A percentile compares a stretch with the other conserved stretches of the same genome.
Evolutionary conservation across 2,888 invertebrate genomes (phyloP).

Genomic region (Pseudanteris insignis): DNA sequence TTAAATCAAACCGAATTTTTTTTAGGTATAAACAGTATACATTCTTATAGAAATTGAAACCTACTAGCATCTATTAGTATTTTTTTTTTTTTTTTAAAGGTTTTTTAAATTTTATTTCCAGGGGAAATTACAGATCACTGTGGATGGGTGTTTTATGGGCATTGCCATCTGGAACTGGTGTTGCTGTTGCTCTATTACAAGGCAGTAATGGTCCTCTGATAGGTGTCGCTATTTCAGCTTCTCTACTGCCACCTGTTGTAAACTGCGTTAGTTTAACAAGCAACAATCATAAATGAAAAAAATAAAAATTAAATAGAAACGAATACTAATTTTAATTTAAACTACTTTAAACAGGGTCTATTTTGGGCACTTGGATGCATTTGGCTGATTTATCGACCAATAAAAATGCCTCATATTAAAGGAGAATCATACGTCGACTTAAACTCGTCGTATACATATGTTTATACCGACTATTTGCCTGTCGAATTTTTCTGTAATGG

Average conservation of each 20-base stretch:
- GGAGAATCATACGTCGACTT: constrained; percentile 72
- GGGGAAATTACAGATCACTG: constrained; percentile 76
- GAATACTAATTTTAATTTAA: background rate
- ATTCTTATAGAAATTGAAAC: too few relatives aligned
- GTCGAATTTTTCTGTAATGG: constrained; percentile 82
- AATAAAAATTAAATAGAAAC: background rate
- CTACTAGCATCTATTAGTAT: too few relatives aligned
- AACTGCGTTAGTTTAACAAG: constrained; percentile 79
- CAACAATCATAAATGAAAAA: background rate
- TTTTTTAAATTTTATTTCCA: constrained; percentile 53
- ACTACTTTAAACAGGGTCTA: constrained; percentile 72
- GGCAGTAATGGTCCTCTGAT: constrained; percentile 86
- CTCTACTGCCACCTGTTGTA: constrained; percentile 84
- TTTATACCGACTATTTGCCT: constrained; percentile 80
- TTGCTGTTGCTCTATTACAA: constrained; percentile 84
- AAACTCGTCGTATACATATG: constrained; percentile 73
- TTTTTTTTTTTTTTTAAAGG: too few relatives aligned
- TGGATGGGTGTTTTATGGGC: constrained; percentile 84
- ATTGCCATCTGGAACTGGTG: constrained; percentile 80
- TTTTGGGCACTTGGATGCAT: constrained; percentile 80
- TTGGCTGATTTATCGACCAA: constrained; percentile 75
- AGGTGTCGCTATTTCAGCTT: constrained; percentile 90
- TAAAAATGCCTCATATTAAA: constrained; percentile 76
- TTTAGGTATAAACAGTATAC: too few relatives aligned
- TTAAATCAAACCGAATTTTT: too few relatives aligned